Evolutionary conservation across 2,113 vertebrate species (phyloP).

Genomic region (Myrmecobius fasciatus): DNA sequence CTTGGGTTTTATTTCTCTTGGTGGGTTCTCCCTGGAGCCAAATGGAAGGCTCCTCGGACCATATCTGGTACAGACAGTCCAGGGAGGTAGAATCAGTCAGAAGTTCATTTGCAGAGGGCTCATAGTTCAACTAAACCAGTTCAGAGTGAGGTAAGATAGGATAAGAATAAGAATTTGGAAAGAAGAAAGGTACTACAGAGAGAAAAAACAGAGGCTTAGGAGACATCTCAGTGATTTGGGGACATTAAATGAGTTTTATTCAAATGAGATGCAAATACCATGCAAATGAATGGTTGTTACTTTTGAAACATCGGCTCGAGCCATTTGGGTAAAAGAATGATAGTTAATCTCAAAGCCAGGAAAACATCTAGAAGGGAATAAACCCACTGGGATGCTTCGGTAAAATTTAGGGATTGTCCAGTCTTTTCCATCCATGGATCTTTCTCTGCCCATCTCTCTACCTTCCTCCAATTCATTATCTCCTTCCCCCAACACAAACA

Average conservation of each 20-base stretch:
- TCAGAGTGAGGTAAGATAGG: neutral
- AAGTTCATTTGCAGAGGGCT: neutral
- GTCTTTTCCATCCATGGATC: neutral
- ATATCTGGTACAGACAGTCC: neutral
- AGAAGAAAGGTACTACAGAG: neutral
- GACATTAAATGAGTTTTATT: constrained; percentile 66
- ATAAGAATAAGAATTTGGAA: neutral
- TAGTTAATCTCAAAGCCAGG: constrained; percentile 40
- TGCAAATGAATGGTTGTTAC: constrained; percentile 67
- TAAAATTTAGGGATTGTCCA: neutral
- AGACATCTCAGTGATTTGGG: constrained; percentile 57
- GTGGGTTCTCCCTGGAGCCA: neutral
- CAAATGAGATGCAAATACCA: constrained; percentile 71
- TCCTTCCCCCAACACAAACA: neutral
- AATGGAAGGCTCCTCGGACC: neutral
- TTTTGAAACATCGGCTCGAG: constrained; percentile 53
- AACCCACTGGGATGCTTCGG: neutral
- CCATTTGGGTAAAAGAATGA: constrained; percentile 62
- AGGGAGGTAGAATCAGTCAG: neutral
- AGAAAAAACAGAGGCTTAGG: constrained; percentile 28
- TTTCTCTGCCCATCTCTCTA: neutral
- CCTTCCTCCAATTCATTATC: neutral
- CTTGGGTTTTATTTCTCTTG: neutral
- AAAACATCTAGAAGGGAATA: constrained; percentile 45
- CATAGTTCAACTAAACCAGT: neutral